A percentile compares a stretch with the other conserved stretches of the same genome.
Evolutionary conservation across 2,888 invertebrate species (phyloP).

Genomic region (Parelbella ahira): DNA sequence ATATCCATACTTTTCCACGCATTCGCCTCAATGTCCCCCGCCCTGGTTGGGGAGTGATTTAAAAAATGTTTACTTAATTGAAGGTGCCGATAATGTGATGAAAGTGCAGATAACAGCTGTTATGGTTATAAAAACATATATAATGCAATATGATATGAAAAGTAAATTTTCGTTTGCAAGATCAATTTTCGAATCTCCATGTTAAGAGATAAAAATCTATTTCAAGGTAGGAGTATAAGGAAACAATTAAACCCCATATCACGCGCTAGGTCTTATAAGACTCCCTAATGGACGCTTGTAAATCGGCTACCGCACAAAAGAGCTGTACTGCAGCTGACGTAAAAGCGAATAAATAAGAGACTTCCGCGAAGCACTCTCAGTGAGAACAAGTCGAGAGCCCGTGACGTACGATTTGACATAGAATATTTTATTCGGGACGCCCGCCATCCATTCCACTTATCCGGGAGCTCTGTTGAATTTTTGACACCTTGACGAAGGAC

Average conservation of each 20-base stretch:
- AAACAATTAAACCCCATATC: conserved; percentile 28
- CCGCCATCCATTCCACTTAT: conserved; percentile 78
- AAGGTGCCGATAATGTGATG: conserved; percentile 63
- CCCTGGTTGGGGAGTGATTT: conserved; percentile 58
- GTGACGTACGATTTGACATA: conserved; percentile 78
- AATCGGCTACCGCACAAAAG: conserved; percentile 65
- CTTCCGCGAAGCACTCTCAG: conserved; percentile 70
- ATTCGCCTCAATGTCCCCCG: conserved; percentile 34
- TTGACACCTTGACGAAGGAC: conserved; percentile 68
- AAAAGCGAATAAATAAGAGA: conserved; percentile 76
- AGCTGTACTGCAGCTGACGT: conserved; percentile 61
- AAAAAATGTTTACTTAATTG: conserved; percentile 69
- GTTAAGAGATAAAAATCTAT: too few species aligned
- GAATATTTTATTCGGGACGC: conserved; percentile 74
- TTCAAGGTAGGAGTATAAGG: neutral
- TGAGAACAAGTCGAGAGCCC: conserved; percentile 69
- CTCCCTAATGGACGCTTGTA: conserved; percentile 51
- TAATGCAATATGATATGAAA: too few species aligned
- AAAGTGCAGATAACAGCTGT: conserved; percentile 54
- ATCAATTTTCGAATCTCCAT: neutral
- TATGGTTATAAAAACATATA: too few species aligned
- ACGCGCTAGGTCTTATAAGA: conserved; percentile 38
- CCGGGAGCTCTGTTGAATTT: conserved; percentile 74
- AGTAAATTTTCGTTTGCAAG: too few species aligned
- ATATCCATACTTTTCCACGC: conserved; percentile 34